Percentiles rank a stretch among this genome's conserved stretches.
Evolutionary conservation across 2,888 invertebrate species (phyloP).

Genomic region (Autographa pulchrina): DNA sequence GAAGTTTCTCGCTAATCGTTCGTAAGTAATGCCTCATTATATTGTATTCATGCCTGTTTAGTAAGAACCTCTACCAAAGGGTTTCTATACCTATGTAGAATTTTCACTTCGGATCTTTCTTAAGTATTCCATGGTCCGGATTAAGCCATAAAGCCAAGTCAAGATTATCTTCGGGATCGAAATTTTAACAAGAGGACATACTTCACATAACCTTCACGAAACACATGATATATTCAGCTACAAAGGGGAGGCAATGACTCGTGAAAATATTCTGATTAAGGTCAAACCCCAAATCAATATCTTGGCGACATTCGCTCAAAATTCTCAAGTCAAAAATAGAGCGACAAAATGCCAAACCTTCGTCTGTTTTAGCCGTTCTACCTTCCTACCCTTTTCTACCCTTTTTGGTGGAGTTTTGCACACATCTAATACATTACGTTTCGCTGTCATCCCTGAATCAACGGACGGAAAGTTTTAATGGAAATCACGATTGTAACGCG

Average conservation of each 20-base stretch:
- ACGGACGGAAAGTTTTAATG: constrained; percentile 3
- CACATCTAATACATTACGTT: constrained; percentile 7
- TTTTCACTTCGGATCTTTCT: not conserved
- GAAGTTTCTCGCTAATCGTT: constrained; percentile 40
- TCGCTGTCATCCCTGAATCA: constrained; percentile 6
- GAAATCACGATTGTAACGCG: not conserved
- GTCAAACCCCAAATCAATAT: constrained; percentile 8
- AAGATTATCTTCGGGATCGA: not conserved
- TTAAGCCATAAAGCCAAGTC: not conserved
- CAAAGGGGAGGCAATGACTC: constrained; percentile 15
- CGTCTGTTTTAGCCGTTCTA: not conserved
- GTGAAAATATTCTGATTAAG: constrained; percentile 7
- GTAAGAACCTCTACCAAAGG: not conserved
- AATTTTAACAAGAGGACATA: not conserved
- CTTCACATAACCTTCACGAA: not conserved
- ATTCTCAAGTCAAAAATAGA: constrained; percentile 6
- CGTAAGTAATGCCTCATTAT: constrained; percentile 20
- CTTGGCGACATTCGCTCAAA: constrained; percentile 6
- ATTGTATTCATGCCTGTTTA: not conserved
- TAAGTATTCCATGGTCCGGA: no score
- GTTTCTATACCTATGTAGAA: not conserved
- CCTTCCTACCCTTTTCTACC: not conserved
- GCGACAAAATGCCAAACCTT: constrained; percentile 7
- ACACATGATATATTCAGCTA: not conserved
- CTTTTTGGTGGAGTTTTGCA: not conserved